phyloP scores from a whole-genome alignment of 2,888 invertebrate species.

The Cataglyphis rosenhaueri region DNA sequence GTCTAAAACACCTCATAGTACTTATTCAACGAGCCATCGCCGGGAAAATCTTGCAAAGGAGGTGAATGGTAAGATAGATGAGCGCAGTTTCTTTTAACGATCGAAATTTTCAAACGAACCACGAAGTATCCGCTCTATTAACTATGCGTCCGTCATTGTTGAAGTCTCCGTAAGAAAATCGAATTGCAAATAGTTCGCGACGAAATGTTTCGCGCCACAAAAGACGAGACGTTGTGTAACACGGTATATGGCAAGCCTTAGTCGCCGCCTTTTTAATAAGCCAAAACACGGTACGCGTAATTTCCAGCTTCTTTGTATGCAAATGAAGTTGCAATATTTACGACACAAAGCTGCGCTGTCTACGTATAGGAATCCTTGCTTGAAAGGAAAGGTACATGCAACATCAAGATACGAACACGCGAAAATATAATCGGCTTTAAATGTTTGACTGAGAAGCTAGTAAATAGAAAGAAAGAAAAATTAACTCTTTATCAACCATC shows the following conservation, averaged over 20 bases:
- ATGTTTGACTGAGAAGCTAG: not conserved
- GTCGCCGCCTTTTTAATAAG: constrained; percentile 68
- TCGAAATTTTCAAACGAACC: constrained; percentile 78
- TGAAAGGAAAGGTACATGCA: constrained; percentile 8
- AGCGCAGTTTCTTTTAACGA: constrained; percentile 72
- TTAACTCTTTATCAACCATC: not conserved
- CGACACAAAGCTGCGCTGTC: constrained; percentile 35
- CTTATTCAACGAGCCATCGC: constrained; percentile 69
- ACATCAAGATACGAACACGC: constrained; percentile 34
- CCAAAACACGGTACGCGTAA: constrained; percentile 66
- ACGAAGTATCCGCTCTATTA: constrained; percentile 76
- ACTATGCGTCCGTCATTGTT: constrained; percentile 48
- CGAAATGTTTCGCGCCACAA: constrained; percentile 14
- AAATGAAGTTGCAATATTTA: constrained; percentile 63
- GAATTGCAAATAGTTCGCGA: constrained; percentile 24
- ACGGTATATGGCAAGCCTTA: constrained; percentile 49
- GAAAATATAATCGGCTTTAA: constrained; percentile 23
- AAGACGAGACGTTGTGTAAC: constrained; percentile 53
- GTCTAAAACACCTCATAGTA: constrained; percentile 59
- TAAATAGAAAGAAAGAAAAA: not conserved
- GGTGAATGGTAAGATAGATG: constrained; percentile 60
- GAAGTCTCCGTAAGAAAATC: constrained; percentile 47
- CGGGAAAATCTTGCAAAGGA: constrained; percentile 57
- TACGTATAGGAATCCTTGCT: constrained; percentile 7
- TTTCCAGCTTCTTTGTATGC: constrained; percentile 74